These are phyloP conservation scores for Athripsodes cinereus DNA, from an alignment of 2,888 invertebrate species.

Conservation along the genomic window DNA sequence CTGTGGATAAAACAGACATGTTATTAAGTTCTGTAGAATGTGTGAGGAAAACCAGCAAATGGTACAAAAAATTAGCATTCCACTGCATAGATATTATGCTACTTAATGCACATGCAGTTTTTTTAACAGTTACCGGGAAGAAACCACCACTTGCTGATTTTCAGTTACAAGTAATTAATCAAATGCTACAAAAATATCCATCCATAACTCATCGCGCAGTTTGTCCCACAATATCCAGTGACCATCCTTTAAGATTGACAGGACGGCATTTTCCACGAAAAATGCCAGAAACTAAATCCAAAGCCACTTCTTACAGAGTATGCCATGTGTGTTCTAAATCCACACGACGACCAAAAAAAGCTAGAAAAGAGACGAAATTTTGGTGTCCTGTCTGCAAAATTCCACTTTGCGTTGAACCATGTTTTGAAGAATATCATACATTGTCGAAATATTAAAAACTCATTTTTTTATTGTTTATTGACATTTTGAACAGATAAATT, in stretches of 20 bases:
- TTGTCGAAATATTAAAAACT: slow-evolving; percentile 29
- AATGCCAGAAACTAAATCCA: neutral
- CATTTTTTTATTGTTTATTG: neutral
- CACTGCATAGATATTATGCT: slow-evolving; percentile 30
- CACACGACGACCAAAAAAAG: slow-evolving; percentile 1
- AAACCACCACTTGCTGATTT: neutral
- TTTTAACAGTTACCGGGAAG: neutral
- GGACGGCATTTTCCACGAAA: neutral
- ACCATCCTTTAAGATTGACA: neutral
- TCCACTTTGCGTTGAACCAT: slow-evolving; percentile 7
- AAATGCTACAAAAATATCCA: neutral
- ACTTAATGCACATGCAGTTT: slow-evolving; percentile 22
- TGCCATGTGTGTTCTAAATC: neutral
- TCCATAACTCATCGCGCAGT: neutral
- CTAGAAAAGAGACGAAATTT: slow-evolving; percentile 12
- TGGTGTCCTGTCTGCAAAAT: slow-evolving; percentile 7
- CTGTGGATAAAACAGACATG: slow-evolving; percentile 33
- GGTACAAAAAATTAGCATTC: slow-evolving; percentile 34
- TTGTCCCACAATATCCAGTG: neutral
- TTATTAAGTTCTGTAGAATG: slow-evolving; percentile 30
- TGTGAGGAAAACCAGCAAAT: slow-evolving; percentile 32
- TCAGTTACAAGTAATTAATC: neutral
- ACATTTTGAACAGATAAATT: too few relatives aligned
- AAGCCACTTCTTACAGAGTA: neutral
- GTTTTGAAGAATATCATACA: slow-evolving; percentile 13